Base-by-base conservation (phyloP, 1,140 invertebrate species). In the Drosophila willistoni region DNA sequence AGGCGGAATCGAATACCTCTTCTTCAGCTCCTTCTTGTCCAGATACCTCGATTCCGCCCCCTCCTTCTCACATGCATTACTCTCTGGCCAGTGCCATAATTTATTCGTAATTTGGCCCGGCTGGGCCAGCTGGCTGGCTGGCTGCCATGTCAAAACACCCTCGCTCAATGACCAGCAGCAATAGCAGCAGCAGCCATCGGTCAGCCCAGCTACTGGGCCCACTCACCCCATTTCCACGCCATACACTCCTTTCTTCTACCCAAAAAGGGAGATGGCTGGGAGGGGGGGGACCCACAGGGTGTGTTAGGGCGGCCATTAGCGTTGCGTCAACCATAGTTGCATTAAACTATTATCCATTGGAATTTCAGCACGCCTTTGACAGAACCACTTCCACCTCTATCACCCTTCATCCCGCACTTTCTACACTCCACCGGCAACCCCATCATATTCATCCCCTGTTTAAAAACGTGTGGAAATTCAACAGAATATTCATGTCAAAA, bases 91-190 rank as follows among this genome's bases (percentile, higher is more conserved):
- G 62, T 67, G 68, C 71, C 76, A 86, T 86, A 77, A 86, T 86
- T 86, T 86, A 86, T 87, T 73, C 64, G 67, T 76, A 73, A 87
- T 82, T 86, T 73, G 64, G 66, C 70, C 65, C 36, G 36, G 36
- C 36, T 39, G 36, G 42, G 68, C 71, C 82, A 87, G 83, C 79
- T 87, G 83, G 36, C 36, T 39, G 36, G 36, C 36, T 39, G 44
- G 44, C 44, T 51, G 68, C 71, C 77, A 62, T 67, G 76, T 79
- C 81, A 84, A 66, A 73, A 63, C 65, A 77, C 22, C 64, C 34
- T 54, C 51, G 25, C 6, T 19, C 36, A 51, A 25, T 74, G 41
- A 39, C 54, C 75, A 76, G 72, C 36, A 39, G 36, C 55, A 68
- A 19, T 68, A 39, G 42, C 72, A 76, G 77, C 36, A 39, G 36